Conservation (phyloP, 2,888 invertebrate genomes). For the Leptopilina syphax region DNA sequence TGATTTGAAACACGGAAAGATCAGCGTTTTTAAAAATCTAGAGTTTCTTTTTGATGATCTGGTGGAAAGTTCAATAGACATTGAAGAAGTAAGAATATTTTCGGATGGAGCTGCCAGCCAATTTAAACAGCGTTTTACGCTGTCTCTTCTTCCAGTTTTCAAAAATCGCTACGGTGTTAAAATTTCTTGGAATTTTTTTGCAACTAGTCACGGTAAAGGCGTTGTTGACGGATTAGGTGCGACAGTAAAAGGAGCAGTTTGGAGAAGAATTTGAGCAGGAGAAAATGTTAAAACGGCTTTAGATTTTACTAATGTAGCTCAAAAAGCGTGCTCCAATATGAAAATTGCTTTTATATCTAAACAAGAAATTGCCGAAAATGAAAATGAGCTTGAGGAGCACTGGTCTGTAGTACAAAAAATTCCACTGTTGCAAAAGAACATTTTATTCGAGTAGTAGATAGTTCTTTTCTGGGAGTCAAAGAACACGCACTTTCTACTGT, state of each 20-base stretch:
- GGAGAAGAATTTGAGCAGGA: background rate
- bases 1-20: conserved; percentile 13
- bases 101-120: conserved; percentile 33
- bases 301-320: conserved; percentile 10
- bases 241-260: conserved; percentile 13
- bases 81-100: conserved; percentile 25
- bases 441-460: background rate
- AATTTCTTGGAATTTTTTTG: conserved; percentile 4
- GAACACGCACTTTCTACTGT: background rate
- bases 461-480: background rate
- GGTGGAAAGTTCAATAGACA: background rate
- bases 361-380: conserved; percentile 3
- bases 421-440: background rate
- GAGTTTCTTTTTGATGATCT: conserved; percentile 18
- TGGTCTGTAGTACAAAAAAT: background rate
- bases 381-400: background rate
- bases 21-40: conserved; percentile 27
- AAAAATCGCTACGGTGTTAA: background rate
- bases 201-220: conserved; percentile 18
- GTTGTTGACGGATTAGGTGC: conserved; percentile 29
- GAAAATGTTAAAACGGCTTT: background rate
- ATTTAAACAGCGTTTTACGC: conserved; percentile 24
- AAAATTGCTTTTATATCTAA: background rate
- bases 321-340: conserved; percentile 12
- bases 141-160: background rate